Conservation (phyloP, 2,113 vertebrate species). For the Oostethus manadensis region DNA sequence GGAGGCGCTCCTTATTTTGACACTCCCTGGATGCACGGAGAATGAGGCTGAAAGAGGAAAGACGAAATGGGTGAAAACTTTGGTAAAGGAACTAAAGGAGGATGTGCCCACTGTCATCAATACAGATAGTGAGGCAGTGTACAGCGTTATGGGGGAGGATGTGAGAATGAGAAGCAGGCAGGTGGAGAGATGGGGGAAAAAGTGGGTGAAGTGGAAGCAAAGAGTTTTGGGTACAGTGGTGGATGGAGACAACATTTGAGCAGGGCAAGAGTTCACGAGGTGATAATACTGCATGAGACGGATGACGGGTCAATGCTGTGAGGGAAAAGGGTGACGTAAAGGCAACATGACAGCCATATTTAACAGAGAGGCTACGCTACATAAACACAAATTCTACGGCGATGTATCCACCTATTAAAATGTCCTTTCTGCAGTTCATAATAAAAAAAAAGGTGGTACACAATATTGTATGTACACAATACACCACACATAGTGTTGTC, state of each 20-base stretch:
- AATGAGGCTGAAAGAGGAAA: slow-evolving; percentile 75
- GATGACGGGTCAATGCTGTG: slow-evolving; percentile 38
- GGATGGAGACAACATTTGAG: slow-evolving; percentile 65
- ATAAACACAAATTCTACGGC: neutral
- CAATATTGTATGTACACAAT: neutral
- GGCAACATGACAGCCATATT: slow-evolving; percentile 6
- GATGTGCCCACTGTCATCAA: neutral
- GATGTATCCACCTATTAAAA: neutral
- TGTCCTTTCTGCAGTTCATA: neutral
- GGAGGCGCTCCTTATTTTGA: slow-evolving; percentile 90
- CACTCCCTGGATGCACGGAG: slow-evolving; percentile 89
- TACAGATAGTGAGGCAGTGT: slow-evolving; percentile 22
- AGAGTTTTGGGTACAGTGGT: slow-evolving; percentile 36
- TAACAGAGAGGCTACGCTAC: neutral
- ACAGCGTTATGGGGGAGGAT: neutral
- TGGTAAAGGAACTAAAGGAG: slow-evolving; percentile 22
- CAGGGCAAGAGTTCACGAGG: slow-evolving; percentile 56
- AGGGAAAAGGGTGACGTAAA: slow-evolving; percentile 18
- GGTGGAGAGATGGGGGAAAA: slow-evolving; percentile 58
- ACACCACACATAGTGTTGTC: neutral
- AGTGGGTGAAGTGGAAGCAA: slow-evolving; percentile 68
- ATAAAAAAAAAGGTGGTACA: neutral
- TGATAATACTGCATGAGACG: slow-evolving; percentile 36
- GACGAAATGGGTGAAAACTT: neutral
- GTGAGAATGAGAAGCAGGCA: slow-evolving; percentile 44